Conservation (phyloP, 2,888 invertebrate genomes). For the Macrophya annulata region DNA sequence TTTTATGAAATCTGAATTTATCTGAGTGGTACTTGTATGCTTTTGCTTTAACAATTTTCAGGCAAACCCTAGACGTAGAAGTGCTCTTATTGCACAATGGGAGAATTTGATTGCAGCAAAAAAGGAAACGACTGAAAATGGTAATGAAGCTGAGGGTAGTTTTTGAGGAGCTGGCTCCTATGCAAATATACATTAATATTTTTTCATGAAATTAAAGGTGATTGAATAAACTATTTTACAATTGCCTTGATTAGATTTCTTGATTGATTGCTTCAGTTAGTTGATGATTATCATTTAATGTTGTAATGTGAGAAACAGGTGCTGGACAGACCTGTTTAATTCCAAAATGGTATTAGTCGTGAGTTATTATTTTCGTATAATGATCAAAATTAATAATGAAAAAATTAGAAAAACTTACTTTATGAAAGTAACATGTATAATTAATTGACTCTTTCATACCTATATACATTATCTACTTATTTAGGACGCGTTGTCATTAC, state of each 20-base stretch:
- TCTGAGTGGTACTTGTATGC: not conserved
- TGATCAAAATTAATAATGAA: constrained; percentile 1
- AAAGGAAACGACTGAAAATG: constrained; percentile 70
- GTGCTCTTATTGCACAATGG: constrained; percentile 91
- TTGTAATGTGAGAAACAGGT: constrained; percentile 35
- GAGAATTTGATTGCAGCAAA: constrained; percentile 85
- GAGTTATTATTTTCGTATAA: constrained; percentile 8
- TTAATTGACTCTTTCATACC: not conserved
- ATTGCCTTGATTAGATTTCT: not conserved
- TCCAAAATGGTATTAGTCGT: constrained; percentile 25
- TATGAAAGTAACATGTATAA: constrained; percentile 2
- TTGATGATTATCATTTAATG: constrained; percentile 32
- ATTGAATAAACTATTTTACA: constrained; percentile 20
- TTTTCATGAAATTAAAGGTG: constrained; percentile 20
- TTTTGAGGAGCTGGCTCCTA: constrained; percentile 62
- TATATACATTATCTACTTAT: constrained; percentile 1
- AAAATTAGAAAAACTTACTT: not conserved
- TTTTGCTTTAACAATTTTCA: constrained; percentile 59
- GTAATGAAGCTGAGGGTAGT: constrained; percentile 70
- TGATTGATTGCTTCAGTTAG: not conserved
- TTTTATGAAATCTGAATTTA: not conserved
- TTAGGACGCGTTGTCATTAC: constrained; percentile 24
- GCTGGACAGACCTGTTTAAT: constrained; percentile 26
- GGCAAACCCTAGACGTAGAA: constrained; percentile 80
- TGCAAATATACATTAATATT: constrained; percentile 36